A percentile compares a stretch with the other conserved stretches of the same genome.
Evolutionary conservation across 2,797 vertebrate genomes (phyloP).

Genomic region (Pogonophryne albipinna): DNA sequence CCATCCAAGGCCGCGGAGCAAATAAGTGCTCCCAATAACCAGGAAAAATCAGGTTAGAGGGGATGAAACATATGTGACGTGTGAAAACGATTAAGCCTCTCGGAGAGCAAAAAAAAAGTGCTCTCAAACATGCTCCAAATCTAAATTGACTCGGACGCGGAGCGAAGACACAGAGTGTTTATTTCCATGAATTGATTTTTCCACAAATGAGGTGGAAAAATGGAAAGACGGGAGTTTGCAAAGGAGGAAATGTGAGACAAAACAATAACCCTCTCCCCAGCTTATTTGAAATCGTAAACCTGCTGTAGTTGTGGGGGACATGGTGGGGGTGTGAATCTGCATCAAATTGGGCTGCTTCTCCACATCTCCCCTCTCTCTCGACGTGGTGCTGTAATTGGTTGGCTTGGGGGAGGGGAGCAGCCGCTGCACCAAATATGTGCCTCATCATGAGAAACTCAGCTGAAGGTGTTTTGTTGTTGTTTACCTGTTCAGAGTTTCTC

Average conservation of each 20-base stretch:
- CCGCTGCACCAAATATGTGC: conserved; percentile 62
- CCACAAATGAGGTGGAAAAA: conserved; percentile 82
- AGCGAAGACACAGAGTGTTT: conserved; percentile 67
- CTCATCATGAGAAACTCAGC: conserved; percentile 64
- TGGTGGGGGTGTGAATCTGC: conserved; percentile 60
- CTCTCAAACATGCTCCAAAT: conserved; percentile 34
- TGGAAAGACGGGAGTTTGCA: conserved; percentile 70
- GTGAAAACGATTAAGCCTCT: conserved; percentile 73
- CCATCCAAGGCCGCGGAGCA: conserved; percentile 65
- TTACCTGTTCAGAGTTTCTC: conserved; percentile 58
- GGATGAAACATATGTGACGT: conserved; percentile 78
- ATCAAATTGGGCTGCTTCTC: conserved; percentile 69
- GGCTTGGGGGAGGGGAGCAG: conserved; percentile 50
- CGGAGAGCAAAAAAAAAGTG: conserved; percentile 31
- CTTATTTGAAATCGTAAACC: conserved; percentile 73
- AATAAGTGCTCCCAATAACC: conserved; percentile 78
- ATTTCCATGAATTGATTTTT: conserved; percentile 78
- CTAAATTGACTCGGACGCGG: conserved; percentile 70
- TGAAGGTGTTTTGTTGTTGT: conserved; percentile 68
- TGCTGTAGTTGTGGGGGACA: conserved; percentile 45
- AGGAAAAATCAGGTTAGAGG: conserved; percentile 80
- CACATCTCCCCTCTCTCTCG: conserved; percentile 29
- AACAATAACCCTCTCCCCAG: conserved; percentile 74
- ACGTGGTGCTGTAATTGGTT: conserved; percentile 70
- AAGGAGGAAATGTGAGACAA: conserved; percentile 71